Base-by-base conservation (phyloP, 2,113 vertebrate species). In the Apteryx owenii region DNA sequence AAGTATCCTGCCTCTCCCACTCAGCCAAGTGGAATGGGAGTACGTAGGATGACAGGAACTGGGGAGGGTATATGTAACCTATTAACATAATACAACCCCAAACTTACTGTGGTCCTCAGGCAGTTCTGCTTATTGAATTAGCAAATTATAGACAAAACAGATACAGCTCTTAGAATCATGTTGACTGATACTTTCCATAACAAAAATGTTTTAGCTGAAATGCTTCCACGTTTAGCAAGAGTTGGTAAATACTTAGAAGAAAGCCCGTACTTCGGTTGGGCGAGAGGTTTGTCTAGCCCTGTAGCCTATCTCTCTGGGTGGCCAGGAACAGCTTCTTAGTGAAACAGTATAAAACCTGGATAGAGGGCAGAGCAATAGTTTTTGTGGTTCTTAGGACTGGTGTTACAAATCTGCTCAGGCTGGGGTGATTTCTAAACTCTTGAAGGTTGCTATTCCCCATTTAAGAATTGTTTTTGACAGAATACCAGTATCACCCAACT, bases 191-290 rank as follows among this genome's bases (percentile, higher is more conserved):
- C 21, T 29, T 91, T 84, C 29, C 5, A 36, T 51, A 40, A 65
- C 7, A 88, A 76, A 89, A 62, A 31, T n/a, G n/a, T 26, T 77
- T 85, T 81, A 70, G 44, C 3, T 68, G 4, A 51, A 65, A 13
- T 9, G 1, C 38, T 38, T 56, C 7, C 11, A 60, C 51, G 20
- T 2, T 76, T 64, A 64, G 13, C 6, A 81, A 79, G 29, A 60
- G 4, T 33, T 7, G 36, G 81, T 50, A 91, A 54, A 68, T 87
- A 81, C 58, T 93, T 89, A 65, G 61, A 86, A 46, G 22, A 62
- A 40, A 69, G 31, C 17, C 28, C 26, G n/a, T 46, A 21, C 10
- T 76, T 4, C 9, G 50, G 9, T 0, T 46, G 23, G 2, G 1
- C 1, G 9, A 73, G n/a, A 69, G 10, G 7, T 56, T 92, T 85